A percentile compares a stretch with the other conserved stretches of the same genome.
These are phyloP conservation scores for Cyclopterus lumpus DNA, from an alignment of 2,797 vertebrate genomes.

Conservation along the genomic window DNA sequence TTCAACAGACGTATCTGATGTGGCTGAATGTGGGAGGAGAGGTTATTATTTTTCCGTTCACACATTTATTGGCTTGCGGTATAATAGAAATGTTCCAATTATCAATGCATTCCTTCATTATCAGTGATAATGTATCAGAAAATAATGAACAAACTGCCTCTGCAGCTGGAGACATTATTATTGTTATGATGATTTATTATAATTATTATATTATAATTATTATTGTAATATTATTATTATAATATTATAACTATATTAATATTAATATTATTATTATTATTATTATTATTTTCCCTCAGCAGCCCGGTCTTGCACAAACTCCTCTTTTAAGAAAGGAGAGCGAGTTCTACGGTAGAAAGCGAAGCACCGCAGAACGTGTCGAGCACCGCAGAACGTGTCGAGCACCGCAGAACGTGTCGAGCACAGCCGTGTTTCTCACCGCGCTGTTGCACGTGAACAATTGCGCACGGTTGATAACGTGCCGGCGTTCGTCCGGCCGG, in stretches of 20 bases:
- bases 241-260: too few species aligned
- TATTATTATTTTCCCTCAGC: too few species aligned
- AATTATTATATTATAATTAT: too few species aligned
- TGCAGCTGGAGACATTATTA: constrained; percentile 44
- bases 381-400: too few species aligned
- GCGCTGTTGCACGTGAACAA: constrained; percentile 26
- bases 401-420: too few species aligned
- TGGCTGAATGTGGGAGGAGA: not conserved
- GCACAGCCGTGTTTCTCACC: too few species aligned
- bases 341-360: constrained; percentile 13
- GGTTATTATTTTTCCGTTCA: not conserved
- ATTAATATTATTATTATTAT: too few species aligned
- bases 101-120: not conserved
- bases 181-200: constrained; percentile 23
- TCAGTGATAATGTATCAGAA: not conserved
- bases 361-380: not conserved
- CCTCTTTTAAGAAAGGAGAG: constrained; percentile 5
- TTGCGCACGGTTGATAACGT: constrained; percentile 15
- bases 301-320: too few species aligned
- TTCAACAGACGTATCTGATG: not conserved
- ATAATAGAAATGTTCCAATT: not conserved
- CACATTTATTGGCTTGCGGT: not conserved
- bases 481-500: constrained; percentile 30
- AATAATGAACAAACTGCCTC: not conserved
- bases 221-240: too few species aligned